Conservation (phyloP, 2,113 vertebrate species). For the Phalacrocorax brasilianus region DNA sequence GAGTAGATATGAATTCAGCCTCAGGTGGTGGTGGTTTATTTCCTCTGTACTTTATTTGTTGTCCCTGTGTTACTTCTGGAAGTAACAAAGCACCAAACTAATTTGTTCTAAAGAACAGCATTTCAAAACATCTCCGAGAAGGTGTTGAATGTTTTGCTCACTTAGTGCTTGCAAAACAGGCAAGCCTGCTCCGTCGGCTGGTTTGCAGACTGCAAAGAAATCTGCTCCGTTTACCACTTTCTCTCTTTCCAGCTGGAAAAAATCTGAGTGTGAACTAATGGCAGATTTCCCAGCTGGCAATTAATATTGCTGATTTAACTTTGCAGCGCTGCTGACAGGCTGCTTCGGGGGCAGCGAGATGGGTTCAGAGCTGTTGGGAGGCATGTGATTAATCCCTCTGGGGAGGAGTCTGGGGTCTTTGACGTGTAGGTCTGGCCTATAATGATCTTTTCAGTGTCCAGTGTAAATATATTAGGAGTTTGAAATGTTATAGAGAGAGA, state of each 20-base stretch:
- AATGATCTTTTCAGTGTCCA: not conserved
- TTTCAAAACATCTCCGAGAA: not conserved
- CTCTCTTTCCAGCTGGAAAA: slow-evolving; percentile 14
- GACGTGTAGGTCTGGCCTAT: not conserved
- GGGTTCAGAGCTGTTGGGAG: not conserved
- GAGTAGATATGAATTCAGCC: not conserved
- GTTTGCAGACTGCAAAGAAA: not conserved
- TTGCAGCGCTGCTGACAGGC: not conserved
- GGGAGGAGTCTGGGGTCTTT: not conserved
- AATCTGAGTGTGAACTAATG: not conserved
- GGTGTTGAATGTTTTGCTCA: not conserved
- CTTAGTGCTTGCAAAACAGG: not conserved
- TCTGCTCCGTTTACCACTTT: not conserved
- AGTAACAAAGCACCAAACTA: no score
- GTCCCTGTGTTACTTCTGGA: not conserved
- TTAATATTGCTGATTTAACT: slow-evolving; percentile 17
- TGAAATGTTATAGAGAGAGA: not conserved
- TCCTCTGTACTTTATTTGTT: not conserved
- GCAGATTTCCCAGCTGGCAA: slow-evolving; percentile 32
- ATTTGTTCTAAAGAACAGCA: not conserved
- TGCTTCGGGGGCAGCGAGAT: not conserved
- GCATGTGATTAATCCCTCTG: not conserved
- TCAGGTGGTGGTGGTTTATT: not conserved
- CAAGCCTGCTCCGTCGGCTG: not conserved
- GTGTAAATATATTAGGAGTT: not conserved